Base-by-base conservation (phyloP, 2,797 vertebrate genomes). In the Anguilla megastoma region DNA sequence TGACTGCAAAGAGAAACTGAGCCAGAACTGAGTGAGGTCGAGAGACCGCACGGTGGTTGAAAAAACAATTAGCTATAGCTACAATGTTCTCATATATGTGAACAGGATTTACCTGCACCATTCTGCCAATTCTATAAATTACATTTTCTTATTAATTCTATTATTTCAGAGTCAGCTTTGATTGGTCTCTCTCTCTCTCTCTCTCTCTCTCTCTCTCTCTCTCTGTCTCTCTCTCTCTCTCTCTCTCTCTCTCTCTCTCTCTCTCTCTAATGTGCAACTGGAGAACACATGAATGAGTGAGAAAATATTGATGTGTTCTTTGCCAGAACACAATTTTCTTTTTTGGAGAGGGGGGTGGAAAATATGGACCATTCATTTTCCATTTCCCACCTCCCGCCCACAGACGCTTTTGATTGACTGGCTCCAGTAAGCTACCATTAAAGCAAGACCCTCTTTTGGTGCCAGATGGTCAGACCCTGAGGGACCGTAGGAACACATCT, bases 401-500 rank as follows among this genome's bases (percentile, higher is more conserved):
- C 0, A 7, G 5, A 41, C 8, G 5, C 76, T 80, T 80, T 4
- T 45, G 36, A 74, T 80, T 88, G 48, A 50, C n/a, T 48, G 60
- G 27, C 2, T 58, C 50, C 27, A 41, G 30, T 76, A 5, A 74
- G 69, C 16, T 87, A 16, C 87, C 86, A 87, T 91, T 91, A 89
- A 91, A 89, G 88, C 89, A 63, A 56, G 41, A 58, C 66, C 84
- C 1, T 85, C 88, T 91, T 88, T 92, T 88, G 89, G 87, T 90
- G 90, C 93, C 95, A 95, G 95, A 96, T 95, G 95, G 94, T 91
- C 91, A 92, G 90, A 94, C 91, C 89, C 89, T 91, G 90, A 50
- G 3, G 71, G 90, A 91, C 88, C 90, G 89, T 86, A 85, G 89
- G 90, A 90, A 88, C 86, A 16, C 36, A 41, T 41, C 36, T 41